phyloP scores from a whole-genome alignment of 1,140 invertebrate genomes.

The Rhysida immarginata region DNA sequence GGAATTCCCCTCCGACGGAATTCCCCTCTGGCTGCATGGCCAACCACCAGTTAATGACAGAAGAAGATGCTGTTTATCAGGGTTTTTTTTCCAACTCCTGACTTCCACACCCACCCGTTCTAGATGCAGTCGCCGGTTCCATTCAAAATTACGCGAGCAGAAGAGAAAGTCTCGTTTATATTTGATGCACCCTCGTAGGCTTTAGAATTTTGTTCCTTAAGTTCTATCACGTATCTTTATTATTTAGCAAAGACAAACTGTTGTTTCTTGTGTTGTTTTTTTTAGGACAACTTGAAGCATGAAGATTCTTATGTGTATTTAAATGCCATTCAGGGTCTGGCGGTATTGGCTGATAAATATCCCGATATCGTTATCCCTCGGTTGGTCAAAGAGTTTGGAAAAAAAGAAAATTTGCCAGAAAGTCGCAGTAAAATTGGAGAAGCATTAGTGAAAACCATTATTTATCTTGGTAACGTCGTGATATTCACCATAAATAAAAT shows the following conservation, averaged over 20 bases:
- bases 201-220: neutral
- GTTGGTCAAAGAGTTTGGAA: slow-evolving; percentile 43
- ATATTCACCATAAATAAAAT: no score
- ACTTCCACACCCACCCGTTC: neutral
- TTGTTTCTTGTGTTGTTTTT: neutral
- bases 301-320: slow-evolving; percentile 72
- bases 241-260: neutral
- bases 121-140: no score
- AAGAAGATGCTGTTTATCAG: no score
- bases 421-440: slow-evolving; percentile 66
- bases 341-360: slow-evolving; percentile 42
- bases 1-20: no score
- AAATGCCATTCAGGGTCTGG: slow-evolving; percentile 55
- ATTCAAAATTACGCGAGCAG: no score
- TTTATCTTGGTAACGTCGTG: no score
- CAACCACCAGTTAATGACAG: no score
- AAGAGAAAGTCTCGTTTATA: no score
- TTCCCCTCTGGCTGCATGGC: no score
- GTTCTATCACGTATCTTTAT: neutral
- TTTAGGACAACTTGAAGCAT: slow-evolving; percentile 48
- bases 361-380: slow-evolving; percentile 49
- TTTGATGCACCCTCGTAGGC: neutral
- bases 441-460: no score
- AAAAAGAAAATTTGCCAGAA: slow-evolving; percentile 35
- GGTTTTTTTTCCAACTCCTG: neutral